Percentiles rank a stretch among this genome's conserved stretches.
Evolutionary conservation across 35 echinoderm and acorn worm genomes (phyloP).

Genomic region (Lytechinus variegatus): DNA sequence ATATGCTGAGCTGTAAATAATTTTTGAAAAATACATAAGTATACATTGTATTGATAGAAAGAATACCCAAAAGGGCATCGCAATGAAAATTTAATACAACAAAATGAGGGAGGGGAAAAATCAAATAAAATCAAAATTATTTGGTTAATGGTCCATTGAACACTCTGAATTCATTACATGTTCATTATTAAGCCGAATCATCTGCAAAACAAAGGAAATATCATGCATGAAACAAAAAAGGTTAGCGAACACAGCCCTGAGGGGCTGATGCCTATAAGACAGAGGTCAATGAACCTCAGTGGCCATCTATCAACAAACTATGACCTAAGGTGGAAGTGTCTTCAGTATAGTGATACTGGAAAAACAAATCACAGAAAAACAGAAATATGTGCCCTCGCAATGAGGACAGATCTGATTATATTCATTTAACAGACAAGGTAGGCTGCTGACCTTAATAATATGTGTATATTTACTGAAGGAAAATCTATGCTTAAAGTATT

Average conservation of each 20-base stretch:
- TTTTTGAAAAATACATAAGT: no score
- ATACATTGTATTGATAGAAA: no score
- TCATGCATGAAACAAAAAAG: background rate
- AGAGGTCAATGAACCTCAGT: background rate
- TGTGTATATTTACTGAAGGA: background rate
- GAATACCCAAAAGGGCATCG: no score
- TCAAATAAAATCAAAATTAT: no score
- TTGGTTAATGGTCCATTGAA: no score
- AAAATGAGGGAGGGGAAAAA: no score
- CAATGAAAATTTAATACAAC: no score
- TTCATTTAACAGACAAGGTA: background rate
- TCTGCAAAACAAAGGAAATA: background rate
- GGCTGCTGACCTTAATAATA: background rate
- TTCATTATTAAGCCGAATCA: no score
- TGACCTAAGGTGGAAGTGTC: background rate
- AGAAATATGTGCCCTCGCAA: background rate
- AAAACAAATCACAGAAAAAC: background rate
- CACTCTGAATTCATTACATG: no score
- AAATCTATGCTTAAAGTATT: background rate
- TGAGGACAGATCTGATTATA: background rate
- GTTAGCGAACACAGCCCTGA: background rate
- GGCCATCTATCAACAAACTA: constrained; percentile 15
- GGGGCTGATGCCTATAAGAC: background rate
- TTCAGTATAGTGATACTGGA: background rate
- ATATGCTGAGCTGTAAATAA: no score